Base-by-base conservation (phyloP, 1,140 invertebrate genomes). In the Calephelis virginiensis region DNA sequence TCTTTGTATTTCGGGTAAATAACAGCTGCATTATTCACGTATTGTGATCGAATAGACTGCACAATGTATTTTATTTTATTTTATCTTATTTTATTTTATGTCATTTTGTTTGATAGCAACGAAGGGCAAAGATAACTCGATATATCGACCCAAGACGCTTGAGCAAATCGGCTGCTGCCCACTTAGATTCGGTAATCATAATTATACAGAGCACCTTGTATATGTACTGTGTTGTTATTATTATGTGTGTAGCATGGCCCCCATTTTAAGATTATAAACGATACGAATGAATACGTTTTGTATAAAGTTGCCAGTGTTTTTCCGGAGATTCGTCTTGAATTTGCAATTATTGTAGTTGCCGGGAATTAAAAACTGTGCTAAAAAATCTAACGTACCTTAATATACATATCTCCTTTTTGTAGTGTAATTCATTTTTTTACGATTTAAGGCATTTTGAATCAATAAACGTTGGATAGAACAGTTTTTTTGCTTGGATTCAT, bases 61-160 rank as follows among this genome's bases (percentile, higher is more conserved):
- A 71, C 72, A 61, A 49, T 63, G 11, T 49, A 47, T 63, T 63
- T 37, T 50, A 48, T 49, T 49, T 48, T 47, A 47, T 9, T 10
- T 17, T 17, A 69, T 66, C 61, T 70, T 62, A 65, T 76, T 71
- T 38, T 59, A 59, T 59, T 59, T 59, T 38, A 59, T 76, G 73
- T 79, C 61, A 84, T 83, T 68, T 89, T 84, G 73, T 84, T 86
- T 77, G 67, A 74, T 89, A 90, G 88, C 85, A 88, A 82, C 85
- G 88, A 82, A 86, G 76, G 82, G 82, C 83, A 86, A 90, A 85
- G 81, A 82, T 90, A 80, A 80, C 81, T 80, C 82, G 83, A 62
- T 88, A 84, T 87, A 84, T 88, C 81, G 82, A 89, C 82, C 84
- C 83, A 69, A 82, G 85, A 67, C 83, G 88, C 66, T 81, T 90